phyloP scores from a whole-genome alignment of 1,140 invertebrate genomes.

The Drosophila baimaii region DNA sequence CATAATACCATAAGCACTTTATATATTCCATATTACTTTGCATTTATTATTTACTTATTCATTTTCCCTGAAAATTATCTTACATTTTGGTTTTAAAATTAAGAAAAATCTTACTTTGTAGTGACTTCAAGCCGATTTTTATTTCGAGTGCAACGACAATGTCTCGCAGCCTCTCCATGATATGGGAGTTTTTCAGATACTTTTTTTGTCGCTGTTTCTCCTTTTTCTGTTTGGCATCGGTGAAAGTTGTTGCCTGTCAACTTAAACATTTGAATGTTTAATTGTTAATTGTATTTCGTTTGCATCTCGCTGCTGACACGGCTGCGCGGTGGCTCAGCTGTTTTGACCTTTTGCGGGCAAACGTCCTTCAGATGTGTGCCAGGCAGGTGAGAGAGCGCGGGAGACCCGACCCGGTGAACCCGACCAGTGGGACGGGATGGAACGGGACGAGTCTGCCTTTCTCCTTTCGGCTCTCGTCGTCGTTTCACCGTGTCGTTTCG shows the following conservation, averaged over 20 bases:
- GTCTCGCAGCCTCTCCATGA: slow-evolving; percentile 30
- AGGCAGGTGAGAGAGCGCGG: neutral
- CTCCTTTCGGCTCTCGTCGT: slow-evolving; percentile 24
- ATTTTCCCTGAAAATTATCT: too few relatives aligned
- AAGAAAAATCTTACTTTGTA: too few relatives aligned
- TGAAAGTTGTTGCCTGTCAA: slow-evolving; percentile 63
- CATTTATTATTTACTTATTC: neutral
- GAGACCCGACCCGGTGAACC: slow-evolving; percentile 22
- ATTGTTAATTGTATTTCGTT: slow-evolving; percentile 64
- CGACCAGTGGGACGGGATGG: neutral
- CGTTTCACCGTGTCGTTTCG: too few relatives aligned
- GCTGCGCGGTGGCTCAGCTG: slow-evolving; percentile 22
- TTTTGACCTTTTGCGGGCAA: slow-evolving; percentile 67
- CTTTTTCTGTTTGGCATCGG: slow-evolving; percentile 45
- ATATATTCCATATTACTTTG: neutral
- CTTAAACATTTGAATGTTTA: slow-evolving; percentile 70
- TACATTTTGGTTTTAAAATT: neutral
- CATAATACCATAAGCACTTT: too few relatives aligned
- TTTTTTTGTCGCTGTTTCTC: slow-evolving; percentile 3
- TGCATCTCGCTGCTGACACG: slow-evolving; percentile 18
- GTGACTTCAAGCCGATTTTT: neutral
- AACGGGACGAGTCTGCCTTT: slow-evolving; percentile 11
- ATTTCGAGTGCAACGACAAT: slow-evolving; percentile 1
- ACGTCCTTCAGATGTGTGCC: slow-evolving; percentile 68
- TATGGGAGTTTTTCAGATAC: slow-evolving; percentile 34